phyloP scores from a whole-genome alignment of 2,113 vertebrate species.

The Phrynosoma platyrhinos region DNA sequence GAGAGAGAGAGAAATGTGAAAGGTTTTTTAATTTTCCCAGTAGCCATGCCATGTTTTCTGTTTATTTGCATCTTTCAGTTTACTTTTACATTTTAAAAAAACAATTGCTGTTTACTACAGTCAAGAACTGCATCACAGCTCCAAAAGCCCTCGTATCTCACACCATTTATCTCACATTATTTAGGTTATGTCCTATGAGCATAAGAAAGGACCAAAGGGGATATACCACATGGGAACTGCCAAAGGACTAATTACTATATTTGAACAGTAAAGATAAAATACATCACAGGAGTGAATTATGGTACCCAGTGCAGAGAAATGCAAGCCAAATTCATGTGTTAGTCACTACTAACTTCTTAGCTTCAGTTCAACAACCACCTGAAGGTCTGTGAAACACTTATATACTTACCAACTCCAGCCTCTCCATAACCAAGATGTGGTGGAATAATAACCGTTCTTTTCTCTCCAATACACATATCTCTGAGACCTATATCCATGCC shows the following conservation, averaged over 20 bases:
- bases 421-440: constrained; percentile 97
- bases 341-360: not conserved
- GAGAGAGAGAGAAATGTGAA: not conserved
- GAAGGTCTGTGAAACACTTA: not conserved
- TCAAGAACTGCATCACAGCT: not conserved
- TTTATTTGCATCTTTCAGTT: not conserved
- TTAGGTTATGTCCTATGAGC: not conserved
- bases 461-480: constrained; percentile 96
- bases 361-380: not conserved
- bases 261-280: not conserved
- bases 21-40: not conserved
- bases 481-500: constrained; percentile 95
- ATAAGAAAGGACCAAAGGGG: not conserved
- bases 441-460: constrained; percentile 86
- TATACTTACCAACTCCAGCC: constrained; percentile 90
- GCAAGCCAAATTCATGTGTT: not conserved
- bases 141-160: not conserved
- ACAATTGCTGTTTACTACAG: not conserved
- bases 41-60: not conserved
- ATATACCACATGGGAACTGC: not conserved
- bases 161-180: not conserved
- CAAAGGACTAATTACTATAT: not conserved
- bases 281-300: not conserved
- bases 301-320: not conserved
- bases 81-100: not conserved